phyloP scores from a whole-genome alignment of 1,140 invertebrate genomes.

The Pollicipes pollicipes region DNA sequence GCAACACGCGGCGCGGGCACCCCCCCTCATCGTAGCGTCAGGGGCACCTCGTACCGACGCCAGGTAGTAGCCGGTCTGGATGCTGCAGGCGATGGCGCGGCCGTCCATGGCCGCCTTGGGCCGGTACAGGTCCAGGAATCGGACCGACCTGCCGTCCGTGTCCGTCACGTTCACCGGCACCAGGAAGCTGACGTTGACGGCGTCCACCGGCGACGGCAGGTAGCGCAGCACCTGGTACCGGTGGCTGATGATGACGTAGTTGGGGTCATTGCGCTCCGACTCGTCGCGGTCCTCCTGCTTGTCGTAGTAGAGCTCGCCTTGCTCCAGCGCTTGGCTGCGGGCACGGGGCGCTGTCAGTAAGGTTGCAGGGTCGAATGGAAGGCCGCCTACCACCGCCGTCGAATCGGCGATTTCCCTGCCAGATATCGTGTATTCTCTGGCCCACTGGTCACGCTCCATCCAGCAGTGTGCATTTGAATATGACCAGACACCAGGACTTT shows the following conservation, averaged over 20 bases:
- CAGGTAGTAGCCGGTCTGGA: not conserved
- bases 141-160: not conserved
- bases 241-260: not conserved
- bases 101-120: not conserved
- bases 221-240: slow-evolving; percentile 5
- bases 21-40: not conserved
- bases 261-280: not conserved
- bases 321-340: not conserved
- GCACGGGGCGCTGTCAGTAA: too few relatives aligned
- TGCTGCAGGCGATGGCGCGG: not conserved
- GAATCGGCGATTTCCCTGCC: too few relatives aligned
- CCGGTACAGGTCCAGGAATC: not conserved
- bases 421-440: too few relatives aligned
- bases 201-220: not conserved
- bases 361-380: too few relatives aligned
- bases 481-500: too few relatives aligned
- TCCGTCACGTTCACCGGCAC: not conserved
- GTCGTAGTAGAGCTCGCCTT: not conserved
- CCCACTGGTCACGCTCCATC: too few relatives aligned
- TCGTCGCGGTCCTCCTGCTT: not conserved
- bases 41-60: not conserved
- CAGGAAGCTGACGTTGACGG: slow-evolving; percentile 4
- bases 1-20: not conserved
- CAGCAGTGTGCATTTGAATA: too few relatives aligned
- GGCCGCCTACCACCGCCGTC: too few relatives aligned